Conservation (phyloP, 2,888 invertebrate species). For the Himalopsyche kuldschensis region DNA sequence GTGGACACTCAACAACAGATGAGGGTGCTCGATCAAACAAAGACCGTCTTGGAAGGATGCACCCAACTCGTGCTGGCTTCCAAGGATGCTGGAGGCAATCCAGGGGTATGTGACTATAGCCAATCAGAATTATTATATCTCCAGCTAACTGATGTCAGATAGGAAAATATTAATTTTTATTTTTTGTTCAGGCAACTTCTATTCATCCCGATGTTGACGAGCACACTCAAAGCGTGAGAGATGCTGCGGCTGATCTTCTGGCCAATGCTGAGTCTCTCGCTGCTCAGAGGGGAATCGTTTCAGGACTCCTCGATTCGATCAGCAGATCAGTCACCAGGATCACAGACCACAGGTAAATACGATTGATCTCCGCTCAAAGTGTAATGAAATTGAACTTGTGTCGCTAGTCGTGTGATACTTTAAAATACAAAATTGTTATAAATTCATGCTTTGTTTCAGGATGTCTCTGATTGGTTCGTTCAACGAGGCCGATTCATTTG, state of each 20-base stretch:
- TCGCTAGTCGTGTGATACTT: too few species aligned
- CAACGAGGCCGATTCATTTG: constrained; percentile 75
- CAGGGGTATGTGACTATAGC: constrained; percentile 60
- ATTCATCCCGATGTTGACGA: constrained; percentile 86
- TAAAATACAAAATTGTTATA: too few species aligned
- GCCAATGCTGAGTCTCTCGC: constrained; percentile 79
- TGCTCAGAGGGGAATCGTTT: constrained; percentile 87
- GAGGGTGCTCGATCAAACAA: constrained; percentile 84
- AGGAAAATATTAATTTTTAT: background rate
- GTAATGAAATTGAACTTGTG: too few species aligned
- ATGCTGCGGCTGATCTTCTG: constrained; percentile 80
- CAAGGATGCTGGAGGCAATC: constrained; percentile 91
- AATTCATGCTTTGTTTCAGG: constrained; percentile 44
- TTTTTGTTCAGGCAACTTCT: constrained; percentile 64
- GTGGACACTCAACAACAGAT: constrained; percentile 87
- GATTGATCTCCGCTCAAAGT: too few species aligned
- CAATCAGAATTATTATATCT: background rate
- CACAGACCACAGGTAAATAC: constrained; percentile 73
- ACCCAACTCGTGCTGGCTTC: constrained; percentile 81
- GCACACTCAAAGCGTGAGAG: constrained; percentile 72
- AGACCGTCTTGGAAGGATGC: constrained; percentile 93
- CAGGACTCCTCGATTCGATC: constrained; percentile 86
- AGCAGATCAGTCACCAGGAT: constrained; percentile 84
- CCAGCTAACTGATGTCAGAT: background rate
- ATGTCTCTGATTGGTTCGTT: constrained; percentile 71